Evolutionary conservation across 2,113 vertebrate genomes (phyloP).

Genomic region (Ageneiosus marmoratus): DNA sequence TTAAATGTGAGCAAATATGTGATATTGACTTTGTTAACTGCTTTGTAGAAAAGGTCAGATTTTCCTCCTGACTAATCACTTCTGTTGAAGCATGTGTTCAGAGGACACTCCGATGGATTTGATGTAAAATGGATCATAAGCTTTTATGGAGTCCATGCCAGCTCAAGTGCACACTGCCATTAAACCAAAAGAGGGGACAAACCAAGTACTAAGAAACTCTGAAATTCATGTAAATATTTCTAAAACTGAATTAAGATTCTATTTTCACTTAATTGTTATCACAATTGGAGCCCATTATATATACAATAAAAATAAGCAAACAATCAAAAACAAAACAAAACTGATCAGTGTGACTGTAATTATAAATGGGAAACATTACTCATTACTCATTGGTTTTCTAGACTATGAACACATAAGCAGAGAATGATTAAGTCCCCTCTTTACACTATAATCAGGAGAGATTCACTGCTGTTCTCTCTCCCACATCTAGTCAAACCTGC

Average conservation of each 20-base stretch:
- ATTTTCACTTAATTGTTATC: not conserved
- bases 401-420: not conserved
- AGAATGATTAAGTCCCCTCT: not conserved
- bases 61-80: not conserved
- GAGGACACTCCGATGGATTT: not conserved
- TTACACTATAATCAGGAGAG: constrained; percentile 21
- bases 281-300: not conserved
- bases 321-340: not conserved
- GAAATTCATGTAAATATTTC: not conserved
- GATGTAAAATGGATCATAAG: not conserved
- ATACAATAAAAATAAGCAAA: not conserved
- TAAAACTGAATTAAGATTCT: not conserved
- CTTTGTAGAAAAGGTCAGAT: not conserved
- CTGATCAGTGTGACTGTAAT: not conserved
- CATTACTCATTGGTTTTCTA: not conserved
- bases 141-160: not conserved
- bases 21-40: not conserved
- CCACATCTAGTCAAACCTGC: not conserved
- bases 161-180: not conserved
- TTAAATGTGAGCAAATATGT: not conserved
- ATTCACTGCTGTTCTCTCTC: constrained; percentile 19
- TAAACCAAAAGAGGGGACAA: not conserved
- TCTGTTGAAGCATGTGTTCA: not conserved
- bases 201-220: not conserved
- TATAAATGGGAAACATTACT: not conserved